phyloP scores from a whole-genome alignment of 2,888 invertebrate genomes.

The Drosophila koepferae region DNA sequence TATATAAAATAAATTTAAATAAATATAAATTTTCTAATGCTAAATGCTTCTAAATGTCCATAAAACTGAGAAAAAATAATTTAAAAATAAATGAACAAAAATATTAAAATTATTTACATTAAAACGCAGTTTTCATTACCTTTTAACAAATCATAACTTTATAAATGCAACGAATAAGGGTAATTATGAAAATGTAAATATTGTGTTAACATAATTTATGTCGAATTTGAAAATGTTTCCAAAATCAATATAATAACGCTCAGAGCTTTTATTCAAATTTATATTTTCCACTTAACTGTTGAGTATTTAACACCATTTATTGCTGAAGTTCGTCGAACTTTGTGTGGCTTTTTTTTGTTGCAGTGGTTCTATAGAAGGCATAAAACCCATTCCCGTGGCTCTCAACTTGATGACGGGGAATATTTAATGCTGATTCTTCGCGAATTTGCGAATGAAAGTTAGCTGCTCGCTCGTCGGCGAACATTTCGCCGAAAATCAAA shows the following conservation, averaged over 20 bases:
- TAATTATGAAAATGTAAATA: neutral
- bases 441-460: conserved; percentile 71
- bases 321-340: conserved; percentile 57
- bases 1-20: no score
- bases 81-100: no score
- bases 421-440: conserved; percentile 62
- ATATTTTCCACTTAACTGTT: conserved; percentile 43
- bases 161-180: neutral
- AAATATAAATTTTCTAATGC: no score
- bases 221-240: neutral
- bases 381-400: conserved; percentile 33
- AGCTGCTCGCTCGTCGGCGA: conserved; percentile 44
- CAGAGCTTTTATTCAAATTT: neutral
- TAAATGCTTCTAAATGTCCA: no score
- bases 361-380: conserved; percentile 62
- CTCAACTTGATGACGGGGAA: conserved; percentile 59
- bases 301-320: conserved; percentile 60
- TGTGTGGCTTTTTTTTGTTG: conserved; percentile 29
- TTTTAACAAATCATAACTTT: no score
- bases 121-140: no score
- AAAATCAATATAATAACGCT: neutral
- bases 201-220: no score
- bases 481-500: conserved; percentile 54
- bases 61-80: no score
- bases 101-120: no score